phyloP scores from a whole-genome alignment of 2,113 vertebrate species.

The Zootoca vivipara region DNA sequence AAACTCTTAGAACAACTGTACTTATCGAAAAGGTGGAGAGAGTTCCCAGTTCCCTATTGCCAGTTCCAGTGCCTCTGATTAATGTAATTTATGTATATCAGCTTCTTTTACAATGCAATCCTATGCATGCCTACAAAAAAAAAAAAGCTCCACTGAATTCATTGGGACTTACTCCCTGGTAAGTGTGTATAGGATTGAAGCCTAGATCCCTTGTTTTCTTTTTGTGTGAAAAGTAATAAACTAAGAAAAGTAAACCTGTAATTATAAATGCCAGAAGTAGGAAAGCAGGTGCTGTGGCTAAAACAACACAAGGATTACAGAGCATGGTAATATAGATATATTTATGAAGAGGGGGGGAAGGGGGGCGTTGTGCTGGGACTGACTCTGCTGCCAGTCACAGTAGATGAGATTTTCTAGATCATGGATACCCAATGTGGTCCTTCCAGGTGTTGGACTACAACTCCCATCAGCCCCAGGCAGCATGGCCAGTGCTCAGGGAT shows the following conservation, averaged over 20 bases:
- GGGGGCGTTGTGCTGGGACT: no score
- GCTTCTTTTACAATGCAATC: neutral
- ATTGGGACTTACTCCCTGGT: no score
- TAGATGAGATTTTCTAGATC: no score
- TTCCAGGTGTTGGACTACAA: no score
- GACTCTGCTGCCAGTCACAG: no score
- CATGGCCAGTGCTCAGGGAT: no score
- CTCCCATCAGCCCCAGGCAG: no score
- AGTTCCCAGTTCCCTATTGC: neutral
- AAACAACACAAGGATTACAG: neutral
- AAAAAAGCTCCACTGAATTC: no score
- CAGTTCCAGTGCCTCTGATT: neutral
- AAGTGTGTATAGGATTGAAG: no score
- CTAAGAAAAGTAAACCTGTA: neutral
- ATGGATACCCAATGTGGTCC: no score
- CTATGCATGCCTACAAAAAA: no score
- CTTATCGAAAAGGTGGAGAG: neutral
- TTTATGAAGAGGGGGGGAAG: no score
- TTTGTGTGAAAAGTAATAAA: neutral
- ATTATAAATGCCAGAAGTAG: neutral
- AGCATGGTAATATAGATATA: neutral
- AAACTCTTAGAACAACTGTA: neutral
- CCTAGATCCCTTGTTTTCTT: neutral
- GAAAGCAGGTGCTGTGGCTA: neutral
- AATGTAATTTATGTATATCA: neutral